Evolutionary conservation across 2,797 vertebrate genomes (phyloP).

Genomic region (Xyrichtys novacula): DNA sequence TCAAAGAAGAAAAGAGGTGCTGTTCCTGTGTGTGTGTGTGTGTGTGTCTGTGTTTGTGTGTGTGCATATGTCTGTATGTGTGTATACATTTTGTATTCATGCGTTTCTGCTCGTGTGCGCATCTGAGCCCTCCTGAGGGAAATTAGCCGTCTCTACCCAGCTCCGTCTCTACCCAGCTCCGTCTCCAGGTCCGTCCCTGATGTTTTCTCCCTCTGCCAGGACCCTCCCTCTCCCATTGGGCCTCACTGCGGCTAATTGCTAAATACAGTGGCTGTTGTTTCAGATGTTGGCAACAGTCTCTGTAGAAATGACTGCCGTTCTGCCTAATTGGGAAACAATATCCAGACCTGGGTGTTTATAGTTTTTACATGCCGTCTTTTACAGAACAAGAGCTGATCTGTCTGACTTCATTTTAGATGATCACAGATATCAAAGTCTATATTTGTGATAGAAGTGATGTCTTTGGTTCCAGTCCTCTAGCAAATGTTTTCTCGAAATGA

Average conservation of each 20-base stretch:
- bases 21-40: constrained; percentile 38
- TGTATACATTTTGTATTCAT: constrained; percentile 24
- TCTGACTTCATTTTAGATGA: neutral
- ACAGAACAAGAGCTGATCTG: constrained; percentile 36
- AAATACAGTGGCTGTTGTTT: constrained; percentile 76
- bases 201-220: constrained; percentile 71
- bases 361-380: constrained; percentile 29
- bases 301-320: constrained; percentile 53
- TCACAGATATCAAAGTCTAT: constrained; percentile 4
- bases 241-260: constrained; percentile 74
- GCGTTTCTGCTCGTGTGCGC: constrained; percentile 11
- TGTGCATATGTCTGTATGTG: constrained; percentile 30
- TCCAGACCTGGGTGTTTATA: constrained; percentile 38
- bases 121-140: constrained; percentile 79
- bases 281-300: constrained; percentile 70
- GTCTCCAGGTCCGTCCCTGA: constrained; percentile 67
- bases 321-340: constrained; percentile 67
- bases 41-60: constrained; percentile 39
- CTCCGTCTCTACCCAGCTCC: constrained; percentile 61
- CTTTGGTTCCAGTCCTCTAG: neutral
- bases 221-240: constrained; percentile 76
- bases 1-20: constrained; percentile 51
- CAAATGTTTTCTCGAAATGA: neutral
- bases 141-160: constrained; percentile 78
- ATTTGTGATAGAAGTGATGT: neutral